phyloP scores from a whole-genome alignment of 2,888 invertebrate species.

The Zaprionus obscuricornis region DNA sequence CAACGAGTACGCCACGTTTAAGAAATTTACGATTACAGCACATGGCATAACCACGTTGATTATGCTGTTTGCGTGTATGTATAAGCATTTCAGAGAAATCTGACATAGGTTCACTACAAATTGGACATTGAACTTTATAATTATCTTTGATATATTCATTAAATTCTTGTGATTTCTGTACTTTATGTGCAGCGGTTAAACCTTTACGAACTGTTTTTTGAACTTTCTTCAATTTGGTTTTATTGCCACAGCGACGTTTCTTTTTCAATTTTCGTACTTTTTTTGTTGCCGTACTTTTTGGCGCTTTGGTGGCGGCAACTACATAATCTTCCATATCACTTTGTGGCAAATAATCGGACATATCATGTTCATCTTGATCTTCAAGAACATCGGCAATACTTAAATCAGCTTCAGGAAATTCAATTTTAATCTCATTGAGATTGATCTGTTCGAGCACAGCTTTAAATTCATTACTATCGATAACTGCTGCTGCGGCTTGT shows the following conservation, averaged over 20 bases:
- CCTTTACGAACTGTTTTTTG: neutral
- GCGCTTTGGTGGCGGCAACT: neutral
- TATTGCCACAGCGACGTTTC: neutral
- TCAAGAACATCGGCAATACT: constrained; percentile 62
- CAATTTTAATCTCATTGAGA: constrained; percentile 63
- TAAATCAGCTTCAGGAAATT: constrained; percentile 57
- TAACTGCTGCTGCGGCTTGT: constrained; percentile 9
- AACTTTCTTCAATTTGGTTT: constrained; percentile 11
- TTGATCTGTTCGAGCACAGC: constrained; percentile 60
- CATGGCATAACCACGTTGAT: constrained; percentile 74
- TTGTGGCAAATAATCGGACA: constrained; percentile 29
- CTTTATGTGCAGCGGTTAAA: constrained; percentile 35
- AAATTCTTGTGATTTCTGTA: constrained; percentile 62
- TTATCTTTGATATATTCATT: constrained; percentile 74
- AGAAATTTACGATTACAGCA: constrained; percentile 81
- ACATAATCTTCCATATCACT: constrained; percentile 22
- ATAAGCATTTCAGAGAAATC: constrained; percentile 67
- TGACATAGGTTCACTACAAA: constrained; percentile 65
- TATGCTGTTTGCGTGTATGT: constrained; percentile 72
- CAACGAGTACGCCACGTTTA: constrained; percentile 77
- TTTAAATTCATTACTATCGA: constrained; percentile 44
- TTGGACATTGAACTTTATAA: constrained; percentile 78
- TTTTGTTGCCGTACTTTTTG: too few species aligned
- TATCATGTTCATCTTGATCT: constrained; percentile 53
- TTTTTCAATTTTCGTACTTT: constrained; percentile 18